A percentile compares a stretch with the other conserved stretches of the same genome.
phyloP scores from a whole-genome alignment of 2,113 vertebrate genomes.

The Hippolais icterina region DNA sequence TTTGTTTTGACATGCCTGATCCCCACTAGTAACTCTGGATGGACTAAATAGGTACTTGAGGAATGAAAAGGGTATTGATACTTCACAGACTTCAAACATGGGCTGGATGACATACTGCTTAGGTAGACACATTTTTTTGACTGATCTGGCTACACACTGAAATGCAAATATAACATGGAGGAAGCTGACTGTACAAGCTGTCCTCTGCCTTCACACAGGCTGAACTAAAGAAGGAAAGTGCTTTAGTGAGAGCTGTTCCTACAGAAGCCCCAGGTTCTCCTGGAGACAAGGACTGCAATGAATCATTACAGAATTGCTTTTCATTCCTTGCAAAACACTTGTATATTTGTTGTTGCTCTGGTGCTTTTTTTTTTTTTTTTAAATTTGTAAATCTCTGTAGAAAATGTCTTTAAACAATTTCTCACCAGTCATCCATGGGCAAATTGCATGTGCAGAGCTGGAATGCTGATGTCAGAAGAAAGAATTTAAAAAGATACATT shows the following conservation, averaged over 20 bases:
- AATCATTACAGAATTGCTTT: not conserved
- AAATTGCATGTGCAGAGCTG: not conserved
- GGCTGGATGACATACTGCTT: not conserved
- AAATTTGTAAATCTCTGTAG: not conserved
- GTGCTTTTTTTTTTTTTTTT: not conserved
- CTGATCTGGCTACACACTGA: not conserved
- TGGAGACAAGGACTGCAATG: not conserved
- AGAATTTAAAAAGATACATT: not conserved
- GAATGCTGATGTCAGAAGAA: not conserved
- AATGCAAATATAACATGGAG: not conserved
- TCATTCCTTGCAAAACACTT: not conserved
- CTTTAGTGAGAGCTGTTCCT: not conserved
- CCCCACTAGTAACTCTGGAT: not conserved
- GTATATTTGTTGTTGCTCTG: not conserved
- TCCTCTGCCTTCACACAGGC: not conserved
- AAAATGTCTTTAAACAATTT: not conserved
- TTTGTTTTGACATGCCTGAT: not conserved
- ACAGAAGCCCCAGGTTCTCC: not conserved
- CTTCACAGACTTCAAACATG: accelerated
- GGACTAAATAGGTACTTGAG: not conserved
- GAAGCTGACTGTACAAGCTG: not conserved
- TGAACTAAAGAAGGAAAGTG: not conserved
- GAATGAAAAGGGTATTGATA: not conserved
- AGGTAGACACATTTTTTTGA: not conserved
- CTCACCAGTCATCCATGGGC: not conserved